Conservation (phyloP, 2,888 invertebrate species). For the Heliconius erato region DNA sequence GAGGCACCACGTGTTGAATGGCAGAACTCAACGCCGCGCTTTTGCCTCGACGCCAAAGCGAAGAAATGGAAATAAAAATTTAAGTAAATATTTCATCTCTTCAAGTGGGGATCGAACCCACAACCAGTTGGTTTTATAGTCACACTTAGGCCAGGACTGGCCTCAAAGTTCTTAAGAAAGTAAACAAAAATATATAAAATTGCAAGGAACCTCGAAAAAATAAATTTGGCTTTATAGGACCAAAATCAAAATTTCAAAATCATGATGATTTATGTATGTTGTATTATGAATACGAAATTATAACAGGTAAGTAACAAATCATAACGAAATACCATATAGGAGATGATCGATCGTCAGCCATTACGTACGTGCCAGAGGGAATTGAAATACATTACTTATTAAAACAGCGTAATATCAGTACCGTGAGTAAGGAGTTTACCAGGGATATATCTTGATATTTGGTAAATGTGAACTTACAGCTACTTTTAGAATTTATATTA, state of each 20-base stretch:
- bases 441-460: slow-evolving; percentile 3
- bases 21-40: no score
- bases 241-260: background rate
- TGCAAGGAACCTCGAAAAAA: background rate
- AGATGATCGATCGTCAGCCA: slow-evolving; percentile 30
- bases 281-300: background rate
- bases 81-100: no score
- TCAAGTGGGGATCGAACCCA: no score
- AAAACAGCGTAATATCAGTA: slow-evolving; percentile 22
- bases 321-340: slow-evolving; percentile 26
- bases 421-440: background rate
- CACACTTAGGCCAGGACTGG: no score
- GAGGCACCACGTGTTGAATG: no score
- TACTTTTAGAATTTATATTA: background rate
- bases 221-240: background rate
- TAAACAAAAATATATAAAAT: no score
- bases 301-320: slow-evolving; percentile 33
- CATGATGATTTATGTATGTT: no score
- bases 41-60: no score
- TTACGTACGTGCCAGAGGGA: slow-evolving; percentile 24
- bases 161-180: no score
- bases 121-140: no score
- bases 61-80: no score
- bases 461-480: background rate
- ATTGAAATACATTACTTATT: slow-evolving; percentile 36